phyloP scores from a whole-genome alignment of 2,888 invertebrate species.

The Campaea margaritaria region DNA sequence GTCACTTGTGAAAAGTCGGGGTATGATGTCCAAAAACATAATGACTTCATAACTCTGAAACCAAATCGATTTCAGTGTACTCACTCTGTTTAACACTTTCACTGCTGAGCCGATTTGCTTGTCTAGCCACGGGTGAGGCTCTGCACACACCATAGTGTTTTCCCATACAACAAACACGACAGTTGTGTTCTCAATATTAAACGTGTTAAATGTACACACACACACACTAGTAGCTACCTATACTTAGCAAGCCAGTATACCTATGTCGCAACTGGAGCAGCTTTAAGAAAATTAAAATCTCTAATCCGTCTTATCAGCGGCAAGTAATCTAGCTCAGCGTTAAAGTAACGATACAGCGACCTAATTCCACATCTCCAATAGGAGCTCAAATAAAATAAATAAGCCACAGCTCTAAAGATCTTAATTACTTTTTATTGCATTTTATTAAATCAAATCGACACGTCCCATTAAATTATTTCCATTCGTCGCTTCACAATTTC shows the following conservation, averaged over 20 bases:
- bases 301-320: conserved; percentile 32
- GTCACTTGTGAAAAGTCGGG: no score
- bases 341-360: conserved; percentile 24
- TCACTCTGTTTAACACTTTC: no score
- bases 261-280: conserved; percentile 11
- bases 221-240: background rate
- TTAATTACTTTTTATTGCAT: conserved; percentile 45
- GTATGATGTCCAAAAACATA: no score
- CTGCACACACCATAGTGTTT: no score
- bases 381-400: conserved; percentile 48
- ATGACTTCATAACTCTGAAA: no score
- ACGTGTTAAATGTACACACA: no score
- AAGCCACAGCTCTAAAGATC: conserved; percentile 42
- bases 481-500: conserved; percentile 28
- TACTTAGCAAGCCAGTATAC: background rate
- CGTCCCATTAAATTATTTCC: conserved; percentile 35
- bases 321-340: conserved; percentile 28
- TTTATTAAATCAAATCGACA: conserved; percentile 30
- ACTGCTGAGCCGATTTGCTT: no score
- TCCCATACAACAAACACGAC: no score
- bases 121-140: no score
- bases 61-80: no score
- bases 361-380: conserved; percentile 37
- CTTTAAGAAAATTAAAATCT: conserved; percentile 35
- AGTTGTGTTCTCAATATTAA: no score